Base-by-base conservation (phyloP, 2,797 vertebrate genomes). In the Heliangelus exortis region DNA sequence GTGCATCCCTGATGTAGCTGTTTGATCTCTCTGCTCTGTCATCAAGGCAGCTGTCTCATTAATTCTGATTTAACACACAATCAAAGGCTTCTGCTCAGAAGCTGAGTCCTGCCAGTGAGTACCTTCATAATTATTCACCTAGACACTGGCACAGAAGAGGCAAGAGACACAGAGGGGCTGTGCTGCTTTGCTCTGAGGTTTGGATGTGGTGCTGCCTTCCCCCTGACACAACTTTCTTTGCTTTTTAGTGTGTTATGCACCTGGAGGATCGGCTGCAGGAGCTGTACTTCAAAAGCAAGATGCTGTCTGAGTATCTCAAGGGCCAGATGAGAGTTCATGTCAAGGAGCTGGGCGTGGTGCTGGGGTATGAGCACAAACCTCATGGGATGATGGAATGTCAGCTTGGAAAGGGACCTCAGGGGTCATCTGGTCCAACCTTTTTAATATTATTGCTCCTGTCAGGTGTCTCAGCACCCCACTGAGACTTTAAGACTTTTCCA, bases 291-390 rank as follows among this genome's bases (percentile, higher is more conserved):
- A 99, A 99, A 96, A 99, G 99, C 94, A 99, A 98, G 97, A 99
- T 99, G 99, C 98, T 99, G 77, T 99, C 99, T 0, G 99, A 99
- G 96, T 99, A 99, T 97, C 97, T 99, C 74, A 99, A 99, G 97
- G 99, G 99, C 78, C 99, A 99, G 97, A 99, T 99, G 68, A 98
- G 99, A 97, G 99, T 99, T 92, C 99, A 99, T 1, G 99, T 99
- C 84, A 99, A 99, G 96, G 99, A 99, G 93, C 96, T 99, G 90
- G 99, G 99, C 89, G 97, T 99, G 97, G 99, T 99, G 66, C 97
- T 99, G 69, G 99, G 99, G 99, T 99, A 98, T 95, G 99, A 62
- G 82, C 73, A 39, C 94, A 66, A 14, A 41, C 39, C 13, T 41
- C 39, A 41, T 41, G 39, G 39, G 39, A 6, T 41, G 39, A 41